Evolutionary conservation across 2,113 vertebrate species (phyloP).

Genomic region (Apus apus): DNA sequence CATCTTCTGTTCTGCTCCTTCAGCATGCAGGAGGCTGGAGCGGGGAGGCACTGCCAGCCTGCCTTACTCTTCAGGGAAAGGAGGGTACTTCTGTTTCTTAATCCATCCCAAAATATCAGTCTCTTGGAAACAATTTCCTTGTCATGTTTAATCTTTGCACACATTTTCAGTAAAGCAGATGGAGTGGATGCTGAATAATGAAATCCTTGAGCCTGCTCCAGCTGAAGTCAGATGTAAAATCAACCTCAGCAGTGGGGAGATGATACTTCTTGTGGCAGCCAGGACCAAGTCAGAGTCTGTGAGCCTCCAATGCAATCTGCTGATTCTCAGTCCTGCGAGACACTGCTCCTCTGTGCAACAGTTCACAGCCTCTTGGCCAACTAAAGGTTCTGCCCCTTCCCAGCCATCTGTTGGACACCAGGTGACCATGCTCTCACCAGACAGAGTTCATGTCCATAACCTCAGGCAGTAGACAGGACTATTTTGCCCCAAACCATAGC

Average conservation of each 20-base stretch:
- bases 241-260: not conserved
- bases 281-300: not conserved
- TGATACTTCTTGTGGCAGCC: not conserved
- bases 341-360: not conserved
- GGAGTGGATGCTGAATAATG: not conserved
- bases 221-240: not conserved
- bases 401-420: not conserved
- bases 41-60: slow-evolving; percentile 64
- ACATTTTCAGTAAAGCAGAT: not conserved
- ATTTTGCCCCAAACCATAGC: not conserved
- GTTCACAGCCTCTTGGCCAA: not conserved
- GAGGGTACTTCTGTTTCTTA: not conserved
- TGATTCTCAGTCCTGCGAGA: not conserved
- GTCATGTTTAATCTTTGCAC: not conserved
- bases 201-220: not conserved
- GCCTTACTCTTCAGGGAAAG: not conserved
- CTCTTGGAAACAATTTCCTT: not conserved
- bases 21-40: slow-evolving; percentile 69
- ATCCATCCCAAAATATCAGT: not conserved
- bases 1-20: slow-evolving; percentile 55
- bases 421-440: not conserved
- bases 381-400: not conserved
- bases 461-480: not conserved
- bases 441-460: not conserved
- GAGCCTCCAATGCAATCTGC: not conserved